These are phyloP conservation scores for Cichladusa arquata DNA, from an alignment of 2,113 vertebrate genomes.

Conservation along the genomic window DNA sequence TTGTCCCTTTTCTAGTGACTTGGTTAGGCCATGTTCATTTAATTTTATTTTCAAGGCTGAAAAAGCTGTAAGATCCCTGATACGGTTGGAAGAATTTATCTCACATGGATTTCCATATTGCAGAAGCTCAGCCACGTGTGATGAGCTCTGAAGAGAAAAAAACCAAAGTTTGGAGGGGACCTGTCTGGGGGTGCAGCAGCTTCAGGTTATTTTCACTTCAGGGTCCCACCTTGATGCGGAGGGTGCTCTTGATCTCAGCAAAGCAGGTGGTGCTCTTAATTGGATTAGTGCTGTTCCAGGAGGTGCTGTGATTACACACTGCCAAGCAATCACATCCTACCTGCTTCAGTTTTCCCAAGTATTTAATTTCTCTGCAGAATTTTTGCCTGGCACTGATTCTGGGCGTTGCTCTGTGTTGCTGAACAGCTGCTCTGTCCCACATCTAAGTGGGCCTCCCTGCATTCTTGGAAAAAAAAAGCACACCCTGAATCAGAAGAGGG, in stretches of 20 bases:
- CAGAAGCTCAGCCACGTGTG: neutral
- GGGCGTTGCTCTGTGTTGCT: neutral
- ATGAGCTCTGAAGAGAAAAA: neutral
- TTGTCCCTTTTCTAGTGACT: neutral
- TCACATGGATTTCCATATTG: neutral
- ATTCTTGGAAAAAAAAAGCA: neutral
- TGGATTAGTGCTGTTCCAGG: neutral
- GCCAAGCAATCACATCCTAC: neutral
- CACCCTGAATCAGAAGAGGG: neutral
- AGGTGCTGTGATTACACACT: neutral
- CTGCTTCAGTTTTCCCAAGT: neutral
- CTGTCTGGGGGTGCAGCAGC: accelerated
- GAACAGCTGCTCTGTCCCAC: neutral
- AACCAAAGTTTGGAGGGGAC: neutral
- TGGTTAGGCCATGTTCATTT: neutral
- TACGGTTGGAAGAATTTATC: neutral
- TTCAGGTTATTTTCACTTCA: neutral
- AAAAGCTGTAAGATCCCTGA: neutral
- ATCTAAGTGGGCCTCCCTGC: neutral
- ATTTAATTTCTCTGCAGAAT: neutral
- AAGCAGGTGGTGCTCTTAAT: neutral
- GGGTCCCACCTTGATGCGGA: accelerated
- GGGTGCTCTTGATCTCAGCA: neutral
- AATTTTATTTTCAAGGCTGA: neutral
- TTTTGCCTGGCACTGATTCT: neutral